These are phyloP conservation scores for Eutrigla gurnardus DNA, from an alignment of 2,797 vertebrate species.

Conservation along the genomic window DNA sequence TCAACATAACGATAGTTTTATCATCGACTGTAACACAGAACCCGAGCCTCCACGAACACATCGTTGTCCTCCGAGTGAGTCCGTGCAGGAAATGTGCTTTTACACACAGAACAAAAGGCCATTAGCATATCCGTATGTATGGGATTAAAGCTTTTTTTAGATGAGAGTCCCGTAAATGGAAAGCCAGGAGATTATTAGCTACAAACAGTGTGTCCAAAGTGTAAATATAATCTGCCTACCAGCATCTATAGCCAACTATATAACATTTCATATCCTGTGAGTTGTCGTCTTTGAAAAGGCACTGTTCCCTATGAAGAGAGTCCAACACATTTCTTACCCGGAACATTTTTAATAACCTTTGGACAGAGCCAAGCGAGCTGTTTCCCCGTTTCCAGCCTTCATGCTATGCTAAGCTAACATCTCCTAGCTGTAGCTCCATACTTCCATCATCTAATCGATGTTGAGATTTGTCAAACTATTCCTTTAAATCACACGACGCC, in stretches of 20 bases:
- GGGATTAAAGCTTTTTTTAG: neutral
- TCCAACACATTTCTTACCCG: neutral
- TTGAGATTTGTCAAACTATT: neutral
- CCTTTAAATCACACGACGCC: neutral
- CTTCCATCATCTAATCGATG: neutral
- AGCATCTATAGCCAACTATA: neutral
- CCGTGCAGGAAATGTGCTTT: neutral
- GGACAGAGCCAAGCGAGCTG: neutral
- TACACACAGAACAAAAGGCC: too few species aligned
- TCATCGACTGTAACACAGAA: neutral
- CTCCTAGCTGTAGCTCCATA: neutral
- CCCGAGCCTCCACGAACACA: neutral
- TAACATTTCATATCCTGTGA: neutral
- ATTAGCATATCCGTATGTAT: neutral
- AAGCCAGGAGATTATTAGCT: neutral
- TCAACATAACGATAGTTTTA: conserved; percentile 1
- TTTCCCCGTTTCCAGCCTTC: neutral
- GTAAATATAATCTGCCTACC: neutral
- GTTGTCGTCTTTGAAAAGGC: neutral
- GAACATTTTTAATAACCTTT: neutral
- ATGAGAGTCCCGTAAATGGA: neutral
- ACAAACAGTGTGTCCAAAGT: neutral
- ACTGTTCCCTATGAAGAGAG: neutral
- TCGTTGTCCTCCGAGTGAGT: conserved; percentile 10
- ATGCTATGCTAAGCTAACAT: neutral